These are phyloP conservation scores for Leucophora obtusa DNA, from an alignment of 2,888 invertebrate species.

Conservation along the genomic window DNA sequence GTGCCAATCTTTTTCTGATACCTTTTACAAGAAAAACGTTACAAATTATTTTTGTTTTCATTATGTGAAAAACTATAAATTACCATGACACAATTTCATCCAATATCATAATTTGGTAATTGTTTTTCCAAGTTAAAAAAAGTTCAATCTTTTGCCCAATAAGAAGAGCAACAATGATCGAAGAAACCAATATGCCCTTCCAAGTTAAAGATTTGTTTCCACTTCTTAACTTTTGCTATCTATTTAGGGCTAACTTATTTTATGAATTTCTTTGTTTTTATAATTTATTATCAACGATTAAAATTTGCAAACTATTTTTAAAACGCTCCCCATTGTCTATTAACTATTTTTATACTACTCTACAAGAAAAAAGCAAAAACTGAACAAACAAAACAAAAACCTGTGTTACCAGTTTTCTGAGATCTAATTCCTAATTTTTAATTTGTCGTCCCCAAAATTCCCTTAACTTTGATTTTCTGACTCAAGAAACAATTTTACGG, in stretches of 20 bases:
- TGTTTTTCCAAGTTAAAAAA: background rate
- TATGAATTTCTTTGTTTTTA: conserved; percentile 21
- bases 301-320: conserved; percentile 25
- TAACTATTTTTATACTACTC: conserved; percentile 30
- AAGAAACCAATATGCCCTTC: background rate
- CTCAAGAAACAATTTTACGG: too few species aligned
- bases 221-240: conserved; percentile 18
- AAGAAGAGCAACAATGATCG: background rate
- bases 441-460: too few species aligned
- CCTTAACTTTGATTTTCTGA: too few species aligned
- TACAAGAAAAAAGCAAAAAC: conserved; percentile 30
- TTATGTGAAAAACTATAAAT: conserved; percentile 52
- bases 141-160: conserved; percentile 25
- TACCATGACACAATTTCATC: conserved; percentile 79
- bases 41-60: too few species aligned
- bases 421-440: too few species aligned
- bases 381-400: conserved; percentile 32
- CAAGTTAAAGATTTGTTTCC: background rate
- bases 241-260: conserved; percentile 12
- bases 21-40: conserved; percentile 80
- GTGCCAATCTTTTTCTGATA: conserved; percentile 97
- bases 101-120: conserved; percentile 76
- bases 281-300: conserved; percentile 5
- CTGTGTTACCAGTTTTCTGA: too few species aligned
- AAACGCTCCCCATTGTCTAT: conserved; percentile 5